Base-by-base conservation (phyloP, 2,888 invertebrate genomes). In the Drosophila testacea region DNA sequence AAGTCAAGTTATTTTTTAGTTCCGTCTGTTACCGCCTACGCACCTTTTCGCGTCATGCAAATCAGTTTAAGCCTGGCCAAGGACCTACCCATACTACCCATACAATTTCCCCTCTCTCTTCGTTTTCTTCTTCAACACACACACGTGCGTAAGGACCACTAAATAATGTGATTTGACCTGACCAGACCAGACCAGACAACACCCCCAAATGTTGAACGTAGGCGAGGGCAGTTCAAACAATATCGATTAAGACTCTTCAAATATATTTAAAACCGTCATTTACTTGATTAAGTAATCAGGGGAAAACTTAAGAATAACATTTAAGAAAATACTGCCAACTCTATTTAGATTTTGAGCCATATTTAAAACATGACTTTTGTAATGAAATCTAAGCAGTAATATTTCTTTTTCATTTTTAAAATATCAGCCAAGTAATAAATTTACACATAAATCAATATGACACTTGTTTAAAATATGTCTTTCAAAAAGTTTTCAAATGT, bases 31-130 rank as follows among this genome's bases (percentile, higher is more conserved):
- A 51, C 83, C 83, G 81, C 78, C 84, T 89, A 89, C 89, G 84
- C 88, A 89, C 88, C 89, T 88, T 82, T 84, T 71, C 34, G 54
- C 73, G 69, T 61, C 81, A 80, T 78, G 81, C 77, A 80, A 80
- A 78, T 80, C 77, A 73, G 77, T 72, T 77, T 41, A 13, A 59
- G 62, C 62, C 44, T 65, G 30, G 32, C 54, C 61, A 73, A 77
- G 66, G 71, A 69, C 68, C 68, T 47, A 22, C 52, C 38, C 36
- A 52, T 32, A 50, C 55, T 42, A 50, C 55, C 38, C 50, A 47
- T 6, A 13, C 36, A 32, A 22, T 32, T 30, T n/a, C 6, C 48
- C 39, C 34, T 28, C n/a, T 13, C 27, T 6, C 11, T 6, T 6
- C 6, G 7, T n/a, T 22, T 39, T 30, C 11, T 34, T 6, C 11